Evolutionary conservation across 2,113 vertebrate genomes (phyloP), one percentile per base, ranked within the genome.

Genomic region (Donacobius atricapilla): DNA sequence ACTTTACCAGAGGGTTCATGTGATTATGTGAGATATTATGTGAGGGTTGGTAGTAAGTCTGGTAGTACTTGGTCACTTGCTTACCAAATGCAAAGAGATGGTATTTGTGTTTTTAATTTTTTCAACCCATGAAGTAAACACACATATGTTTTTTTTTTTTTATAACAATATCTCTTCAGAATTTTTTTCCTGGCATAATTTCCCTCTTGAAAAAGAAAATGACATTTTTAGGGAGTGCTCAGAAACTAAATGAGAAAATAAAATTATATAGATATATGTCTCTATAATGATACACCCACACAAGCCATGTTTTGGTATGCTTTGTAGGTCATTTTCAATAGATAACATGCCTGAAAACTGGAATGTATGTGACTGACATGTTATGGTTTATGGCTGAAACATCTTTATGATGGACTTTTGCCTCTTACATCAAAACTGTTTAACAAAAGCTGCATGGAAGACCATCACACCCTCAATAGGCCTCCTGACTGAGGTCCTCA

Each of bases 401-500:
- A 54, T 9, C 48, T 54, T 54, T 45, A 45, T 27, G 39, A 53
- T 22, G 9, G 7, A 15, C 9, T 39, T 64, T 54, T 39, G 10
- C 10, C 40, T 54, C 2, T 39, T 45, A 37, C 5, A 53, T 6
- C 21, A 72, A 21, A 51, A 42, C 9, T 14, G 5, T 17, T 4
- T 27, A 54, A 33, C 33, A 54, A 84, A 14, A 73, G 15, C 28
- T 47, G 11, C 19, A 19, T 54, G 40, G n/a, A 84, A 39, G 28
- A 83, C 18, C 23, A 64, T 9, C 7, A 17, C 28, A n/a, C 15
- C 13, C 39, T 73, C 15, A 23, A 45, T 33, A 14, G 22, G 23
- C 2, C 33, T 53, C 48, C 39, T 63, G 39, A 31, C 54, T 60
- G 15, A 51, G 21, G 39, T 12, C 14, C 11, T 63, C 0, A 0